These are phyloP conservation scores for Philereme transversata DNA, from an alignment of 2,888 invertebrate genomes.

Conservation along the genomic window DNA sequence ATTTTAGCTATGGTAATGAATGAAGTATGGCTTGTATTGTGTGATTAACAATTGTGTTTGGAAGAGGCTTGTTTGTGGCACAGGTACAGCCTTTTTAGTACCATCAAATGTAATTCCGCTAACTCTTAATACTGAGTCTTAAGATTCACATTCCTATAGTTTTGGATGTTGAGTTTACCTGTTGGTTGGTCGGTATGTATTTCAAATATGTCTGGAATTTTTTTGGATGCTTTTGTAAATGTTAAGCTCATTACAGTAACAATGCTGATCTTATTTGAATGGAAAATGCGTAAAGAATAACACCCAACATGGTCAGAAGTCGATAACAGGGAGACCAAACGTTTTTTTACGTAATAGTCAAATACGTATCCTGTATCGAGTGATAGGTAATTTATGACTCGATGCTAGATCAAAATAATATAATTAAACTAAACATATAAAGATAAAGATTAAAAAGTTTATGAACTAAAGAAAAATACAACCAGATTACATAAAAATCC, in stretches of 20 bases:
- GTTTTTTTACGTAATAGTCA: too few relatives aligned
- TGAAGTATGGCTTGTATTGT: constrained; percentile 57
- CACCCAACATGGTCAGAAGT: neutral
- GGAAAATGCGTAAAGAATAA: constrained; percentile 32
- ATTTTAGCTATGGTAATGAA: constrained; percentile 64
- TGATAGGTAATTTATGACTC: too few relatives aligned
- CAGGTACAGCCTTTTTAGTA: constrained; percentile 45
- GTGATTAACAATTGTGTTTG: constrained; percentile 43
- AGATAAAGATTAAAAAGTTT: too few relatives aligned
- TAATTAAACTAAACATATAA: too few relatives aligned
- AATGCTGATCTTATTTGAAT: constrained; percentile 34
- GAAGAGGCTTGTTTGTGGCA: constrained; percentile 49
- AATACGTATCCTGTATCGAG: too few relatives aligned
- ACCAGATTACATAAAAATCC: too few relatives aligned
- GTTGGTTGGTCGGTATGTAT: constrained; percentile 9
- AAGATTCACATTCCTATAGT: constrained; percentile 9
- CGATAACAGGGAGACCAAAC: too few relatives aligned
- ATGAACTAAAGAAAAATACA: too few relatives aligned
- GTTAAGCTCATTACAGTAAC: constrained; percentile 54
- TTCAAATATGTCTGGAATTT: constrained; percentile 35
- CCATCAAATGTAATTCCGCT: neutral
- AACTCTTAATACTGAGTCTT: neutral
- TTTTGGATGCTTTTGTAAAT: constrained; percentile 48
- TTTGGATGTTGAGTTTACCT: neutral
- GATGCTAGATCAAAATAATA: too few relatives aligned